phyloP scores from a whole-genome alignment of 2,797 vertebrate genomes.

The Eremophila alpestris region DNA sequence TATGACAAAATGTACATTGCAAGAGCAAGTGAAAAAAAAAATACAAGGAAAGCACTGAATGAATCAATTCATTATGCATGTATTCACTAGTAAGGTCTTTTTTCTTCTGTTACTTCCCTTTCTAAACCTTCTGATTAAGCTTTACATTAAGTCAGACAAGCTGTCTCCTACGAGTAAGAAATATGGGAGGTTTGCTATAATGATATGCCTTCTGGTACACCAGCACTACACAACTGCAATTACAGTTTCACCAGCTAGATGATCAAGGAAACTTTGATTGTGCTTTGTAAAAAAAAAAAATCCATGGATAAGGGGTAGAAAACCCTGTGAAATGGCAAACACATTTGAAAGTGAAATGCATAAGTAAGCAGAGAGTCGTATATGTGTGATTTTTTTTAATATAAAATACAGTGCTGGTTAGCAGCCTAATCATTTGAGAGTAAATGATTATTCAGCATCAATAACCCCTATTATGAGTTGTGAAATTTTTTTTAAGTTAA shows the following conservation, averaged over 20 bases:
- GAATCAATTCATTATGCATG: slow-evolving; percentile 4
- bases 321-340: not conserved
- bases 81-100: not conserved
- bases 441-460: slow-evolving; percentile 24
- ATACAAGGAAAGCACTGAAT: not conserved
- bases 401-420: not conserved
- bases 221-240: not conserved
- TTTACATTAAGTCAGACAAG: slow-evolving; percentile 24
- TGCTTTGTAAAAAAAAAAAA: not conserved
- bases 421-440: not conserved
- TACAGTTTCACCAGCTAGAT: not conserved
- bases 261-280: not conserved
- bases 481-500: not conserved
- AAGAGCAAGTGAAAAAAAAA: not conserved
- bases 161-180: not conserved
- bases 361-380: not conserved
- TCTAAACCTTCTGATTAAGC: not conserved
- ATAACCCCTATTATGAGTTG: not conserved
- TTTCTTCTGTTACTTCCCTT: slow-evolving; percentile 15
- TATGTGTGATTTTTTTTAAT: not conserved
- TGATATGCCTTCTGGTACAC: not conserved
- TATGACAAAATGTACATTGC: not conserved
- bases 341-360: not conserved
- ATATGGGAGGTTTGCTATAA: not conserved
- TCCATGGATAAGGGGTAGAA: not conserved